These are phyloP conservation scores for Apamea sordens DNA, from an alignment of 2,888 invertebrate species.

Conservation along the genomic window DNA sequence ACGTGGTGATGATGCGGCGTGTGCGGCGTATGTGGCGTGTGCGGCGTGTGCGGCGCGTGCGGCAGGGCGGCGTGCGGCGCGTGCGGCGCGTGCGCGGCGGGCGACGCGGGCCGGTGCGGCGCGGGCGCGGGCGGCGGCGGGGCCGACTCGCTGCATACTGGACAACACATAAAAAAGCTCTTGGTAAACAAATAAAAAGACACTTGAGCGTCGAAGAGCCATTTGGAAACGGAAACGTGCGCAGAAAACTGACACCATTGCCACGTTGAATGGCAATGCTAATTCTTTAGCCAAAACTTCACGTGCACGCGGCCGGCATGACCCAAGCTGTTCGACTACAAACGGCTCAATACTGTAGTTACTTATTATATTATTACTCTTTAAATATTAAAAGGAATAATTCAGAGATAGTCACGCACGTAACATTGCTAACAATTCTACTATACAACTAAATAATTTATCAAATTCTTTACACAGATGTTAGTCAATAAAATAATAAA, in stretches of 20 bases:
- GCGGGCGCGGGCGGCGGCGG: slow-evolving; percentile 93
- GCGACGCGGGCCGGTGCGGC: slow-evolving; percentile 92
- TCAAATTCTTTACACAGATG: not conserved
- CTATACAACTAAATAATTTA: not conserved
- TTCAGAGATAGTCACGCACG: not conserved
- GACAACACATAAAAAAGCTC: not conserved
- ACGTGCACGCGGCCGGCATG: too few species aligned
- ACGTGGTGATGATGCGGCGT: slow-evolving; percentile 76
- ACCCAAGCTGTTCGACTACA: too few species aligned
- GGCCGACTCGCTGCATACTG: slow-evolving; percentile 88
- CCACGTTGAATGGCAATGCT: not conserved
- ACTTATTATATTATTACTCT: too few species aligned
- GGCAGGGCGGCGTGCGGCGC: slow-evolving; percentile 92
- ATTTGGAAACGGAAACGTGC: not conserved
- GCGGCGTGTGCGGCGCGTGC: slow-evolving; percentile 92
- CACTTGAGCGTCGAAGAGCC: not conserved
- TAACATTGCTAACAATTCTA: not conserved
- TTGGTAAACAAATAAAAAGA: not conserved
- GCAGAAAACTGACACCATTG: not conserved
- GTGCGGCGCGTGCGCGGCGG: slow-evolving; percentile 88
- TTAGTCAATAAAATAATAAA: not conserved
- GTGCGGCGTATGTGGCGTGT: slow-evolving; percentile 72
- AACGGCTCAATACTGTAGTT: too few species aligned
- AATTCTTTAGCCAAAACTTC: not conserved
- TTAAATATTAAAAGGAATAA: not conserved